phyloP scores from a whole-genome alignment of 2,888 invertebrate species.

The Alitta virens region DNA sequence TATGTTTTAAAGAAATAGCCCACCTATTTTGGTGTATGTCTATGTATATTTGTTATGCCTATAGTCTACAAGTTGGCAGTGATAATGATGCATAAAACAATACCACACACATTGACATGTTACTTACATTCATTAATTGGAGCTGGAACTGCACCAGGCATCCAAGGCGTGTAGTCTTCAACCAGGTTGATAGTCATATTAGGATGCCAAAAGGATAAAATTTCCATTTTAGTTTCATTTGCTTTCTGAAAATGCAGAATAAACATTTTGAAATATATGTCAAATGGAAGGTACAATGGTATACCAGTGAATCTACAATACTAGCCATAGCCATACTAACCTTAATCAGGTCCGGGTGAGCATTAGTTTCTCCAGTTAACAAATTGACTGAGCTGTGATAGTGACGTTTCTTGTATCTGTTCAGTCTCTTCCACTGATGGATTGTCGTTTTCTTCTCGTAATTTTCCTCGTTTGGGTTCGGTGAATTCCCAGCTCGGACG shows the following conservation, averaged over 20 bases:
- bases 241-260: conserved; percentile 1
- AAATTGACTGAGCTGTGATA: conserved; percentile 88
- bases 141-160: conserved; percentile 82
- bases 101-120: too few species aligned
- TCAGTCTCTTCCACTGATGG: conserved; percentile 77
- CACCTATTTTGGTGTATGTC: too few species aligned
- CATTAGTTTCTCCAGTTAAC: conserved; percentile 84
- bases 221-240: conserved; percentile 66
- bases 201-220: conserved; percentile 98
- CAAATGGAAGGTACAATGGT: too few species aligned
- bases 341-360: conserved; percentile 69
- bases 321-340: too few species aligned
- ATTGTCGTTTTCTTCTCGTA: conserved; percentile 71
- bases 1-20: too few species aligned
- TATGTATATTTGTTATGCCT: too few species aligned
- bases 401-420: conserved; percentile 84
- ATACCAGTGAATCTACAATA: too few species aligned
- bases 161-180: conserved; percentile 94
- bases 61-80: too few species aligned
- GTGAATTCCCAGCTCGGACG: conserved; percentile 76
- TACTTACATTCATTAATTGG: conserved; percentile 81
- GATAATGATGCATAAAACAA: too few species aligned
- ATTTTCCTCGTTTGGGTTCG: conserved; percentile 71
- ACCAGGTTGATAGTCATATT: conserved; percentile 94
- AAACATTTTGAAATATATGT: too few species aligned